phyloP scores from a whole-genome alignment of 1,140 invertebrate species.

The Hylyphantes graminicola region DNA sequence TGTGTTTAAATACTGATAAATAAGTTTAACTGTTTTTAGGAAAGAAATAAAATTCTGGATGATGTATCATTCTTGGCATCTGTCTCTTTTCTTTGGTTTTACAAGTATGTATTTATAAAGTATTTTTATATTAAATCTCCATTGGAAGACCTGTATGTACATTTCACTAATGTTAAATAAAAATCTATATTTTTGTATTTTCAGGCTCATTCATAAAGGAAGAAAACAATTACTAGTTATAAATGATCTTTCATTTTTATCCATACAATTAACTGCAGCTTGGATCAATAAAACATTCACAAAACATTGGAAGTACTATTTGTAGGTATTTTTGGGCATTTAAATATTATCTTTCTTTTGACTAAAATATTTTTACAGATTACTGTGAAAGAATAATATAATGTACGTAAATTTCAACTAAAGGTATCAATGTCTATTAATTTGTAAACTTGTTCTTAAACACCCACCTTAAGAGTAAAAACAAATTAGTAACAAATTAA shows the following conservation, averaged over 20 bases:
- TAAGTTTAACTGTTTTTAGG: too few relatives aligned
- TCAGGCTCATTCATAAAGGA: constrained; percentile 14
- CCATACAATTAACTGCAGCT: not conserved
- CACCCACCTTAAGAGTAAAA: not conserved
- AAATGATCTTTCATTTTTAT: constrained; percentile 8
- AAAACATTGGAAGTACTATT: constrained; percentile 32
- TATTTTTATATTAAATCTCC: too few relatives aligned
- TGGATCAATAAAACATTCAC: constrained; percentile 1
- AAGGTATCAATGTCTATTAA: not conserved
- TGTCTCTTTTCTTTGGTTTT: too few relatives aligned
- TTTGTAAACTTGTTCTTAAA: not conserved
- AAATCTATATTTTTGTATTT: not conserved
- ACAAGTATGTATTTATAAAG: too few relatives aligned
- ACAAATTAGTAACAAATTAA: not conserved
- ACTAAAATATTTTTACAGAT: not conserved
- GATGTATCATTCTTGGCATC: too few relatives aligned
- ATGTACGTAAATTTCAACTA: not conserved
- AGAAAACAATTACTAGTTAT: constrained; percentile 12
- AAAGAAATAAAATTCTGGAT: too few relatives aligned
- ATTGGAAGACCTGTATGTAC: not conserved
- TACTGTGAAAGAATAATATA: not conserved
- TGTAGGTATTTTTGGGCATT: constrained; percentile 16
- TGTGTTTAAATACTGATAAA: too few relatives aligned
- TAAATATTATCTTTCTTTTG: not conserved
- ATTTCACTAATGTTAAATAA: not conserved